Evolutionary conservation across 2,113 vertebrate species (phyloP), one percentile per base, ranked within the genome.

Genomic region (Gymnorhina tibicen): DNA sequence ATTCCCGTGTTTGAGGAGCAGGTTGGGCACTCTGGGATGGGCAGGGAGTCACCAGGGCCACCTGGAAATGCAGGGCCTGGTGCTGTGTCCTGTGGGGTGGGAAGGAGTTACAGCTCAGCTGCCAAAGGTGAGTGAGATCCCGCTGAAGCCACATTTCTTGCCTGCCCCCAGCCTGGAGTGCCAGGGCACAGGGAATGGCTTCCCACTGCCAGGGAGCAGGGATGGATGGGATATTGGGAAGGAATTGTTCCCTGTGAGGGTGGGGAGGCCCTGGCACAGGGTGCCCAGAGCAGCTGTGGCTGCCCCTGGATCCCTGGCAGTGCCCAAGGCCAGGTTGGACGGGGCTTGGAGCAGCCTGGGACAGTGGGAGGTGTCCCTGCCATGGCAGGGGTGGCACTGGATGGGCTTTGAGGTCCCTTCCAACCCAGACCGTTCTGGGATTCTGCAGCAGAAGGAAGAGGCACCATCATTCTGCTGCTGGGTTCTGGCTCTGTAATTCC

Each of bases 351-450:
- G 32, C 50, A 58, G 9, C 26, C 50, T 44, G 87, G 33, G 19
- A 1, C 21, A 39, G 46, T 2, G 53, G 53, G 0, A 83, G 30
- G 26, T 32, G 55, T 22, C 70, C 46, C 47, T 47, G 53, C 20
- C 44, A 12, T 8, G 52, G 60, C 46, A 4, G 56, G 7, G 24
- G 1, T 13, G 50, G 15, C 0, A 19, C 2, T 8, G 0, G 16
- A 15, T 4, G 16, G 7, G 6, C 12, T 41, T 62, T 41, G 35
- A 89, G 14, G 16, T 53, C 39, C 15, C 22, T 44, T 66, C 50
- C 68, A 58, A 14, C 23, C 60, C 60, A n/a, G 46, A 11, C 23
- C 30, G 16, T 7, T 11, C 30, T 41, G 47, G 67, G 16, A 52
- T 37, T 44, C 60, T 50, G 0, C 1, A 78, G 39, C 52, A 68